Base-by-base conservation (phyloP, 2,113 vertebrate genomes). In the Erythrolamprus reginae region DNA sequence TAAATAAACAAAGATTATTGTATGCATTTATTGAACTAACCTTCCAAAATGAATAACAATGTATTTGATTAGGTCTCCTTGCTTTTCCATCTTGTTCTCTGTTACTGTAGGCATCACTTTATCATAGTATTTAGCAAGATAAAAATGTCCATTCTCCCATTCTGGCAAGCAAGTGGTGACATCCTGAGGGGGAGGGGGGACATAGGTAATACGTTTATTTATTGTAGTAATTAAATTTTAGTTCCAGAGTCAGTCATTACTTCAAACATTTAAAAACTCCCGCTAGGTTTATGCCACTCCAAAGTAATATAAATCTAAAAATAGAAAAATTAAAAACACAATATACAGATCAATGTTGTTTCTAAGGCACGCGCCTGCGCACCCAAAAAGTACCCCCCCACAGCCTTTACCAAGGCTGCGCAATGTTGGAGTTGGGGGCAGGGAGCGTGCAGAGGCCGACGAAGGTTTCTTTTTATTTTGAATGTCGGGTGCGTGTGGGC, bases 31-130 rank as follows among this genome's bases (percentile, higher is more conserved):
- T 4, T 47, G 12, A 61, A 85, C 98, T 96, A 93, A 99, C 99
- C 98, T 99, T 96, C 99, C 99, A 91, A 99, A 99, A 95, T 98
- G 99, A 89, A 97, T 97, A 92, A 99, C 98, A 7, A 99, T 99
- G 94, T 99, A 99, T 93, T 98, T 96, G 92, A 99, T 99, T 93
- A 99, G 97, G 95, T 99, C 98, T 90, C 99, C 99, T 88, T 99
- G 99, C 92, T 98, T 99, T 96, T 99, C 99, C 97, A 99, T 97
- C 96, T 99, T 99, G 96, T 99, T 99, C 92, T 99, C 99, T 6
- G 99, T 99, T 93, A 99, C 98, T 98, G 98, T 99, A 0, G 98
- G 98, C 98, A 99, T 99, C 95, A 99, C 96, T 95, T 99, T 99
- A 95, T 99, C 99, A 1, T 99, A 99, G 92, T 99, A 99, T 91